Evolutionary conservation across 2,888 invertebrate species (phyloP), one percentile per base, ranked within the genome.

Genomic region (Halictus quadricinctus): DNA sequence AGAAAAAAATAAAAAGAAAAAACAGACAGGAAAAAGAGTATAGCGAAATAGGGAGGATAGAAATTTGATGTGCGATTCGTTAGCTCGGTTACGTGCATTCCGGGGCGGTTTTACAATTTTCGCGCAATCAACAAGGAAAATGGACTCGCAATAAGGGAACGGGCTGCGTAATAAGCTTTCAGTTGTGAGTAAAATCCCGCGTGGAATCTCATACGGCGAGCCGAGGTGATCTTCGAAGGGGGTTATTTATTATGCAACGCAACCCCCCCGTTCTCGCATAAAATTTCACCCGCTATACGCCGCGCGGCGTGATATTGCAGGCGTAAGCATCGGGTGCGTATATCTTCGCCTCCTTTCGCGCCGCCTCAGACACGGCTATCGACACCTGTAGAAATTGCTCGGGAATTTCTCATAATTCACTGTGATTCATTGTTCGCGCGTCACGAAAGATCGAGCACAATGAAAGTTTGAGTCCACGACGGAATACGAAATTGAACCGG

Each of bases 401-500:
- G 3, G 36, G 36, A 21, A 41, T 29, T 21, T 72, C 48, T 50
- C 29, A 25, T 50, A 18, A 72, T 48, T 29, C 72, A 50, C 29
- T 5, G 72, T 18, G 50, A 72, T 50, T 29, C 46, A 73, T 79
- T 66, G 80, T 81, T 81, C 73, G 46, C 66, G 13, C 18, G 48
- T 36, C 50, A 21, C 54, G 36, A 18, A 54, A 72, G 74, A 77
- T 60, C 60, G 74, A 82, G 73, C 36, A 29, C 74, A 50, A 70
- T 43, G 78, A 64, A 83, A 84, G 72, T 79, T 72, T 41, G 41
- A 21, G 15, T 18, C 54, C 7, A 25, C 54, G 41, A 36, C 60
- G 8, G 83, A 75, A 83, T 79, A 79, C 41, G 46, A 72, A 84
- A 72, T 25, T 36, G n/a, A 48, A 74, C n/a, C 54, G 7, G 6